Percentiles rank a stretch among this genome's conserved stretches.
Conservation (phyloP, 2,888 invertebrate genomes). For the Phyllotreta cruciferae region DNA sequence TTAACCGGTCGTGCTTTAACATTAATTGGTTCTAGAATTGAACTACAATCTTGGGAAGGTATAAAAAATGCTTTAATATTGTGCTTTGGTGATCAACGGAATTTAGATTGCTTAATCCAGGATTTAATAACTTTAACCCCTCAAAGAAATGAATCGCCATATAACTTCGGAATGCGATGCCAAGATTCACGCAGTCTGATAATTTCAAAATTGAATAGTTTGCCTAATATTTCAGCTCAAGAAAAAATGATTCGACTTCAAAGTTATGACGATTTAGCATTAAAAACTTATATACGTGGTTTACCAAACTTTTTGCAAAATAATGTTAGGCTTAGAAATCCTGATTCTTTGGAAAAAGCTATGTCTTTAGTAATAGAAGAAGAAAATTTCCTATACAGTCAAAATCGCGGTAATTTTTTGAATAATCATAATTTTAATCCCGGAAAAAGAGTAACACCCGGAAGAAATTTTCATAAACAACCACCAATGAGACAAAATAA, state of each 20-base stretch:
- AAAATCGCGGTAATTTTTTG: neutral
- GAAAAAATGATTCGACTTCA: neutral
- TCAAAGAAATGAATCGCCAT: neutral
- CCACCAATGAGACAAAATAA: no score
- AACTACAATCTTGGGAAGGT: neutral
- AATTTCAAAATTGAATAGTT: neutral
- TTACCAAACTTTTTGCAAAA: constrained; percentile 3
- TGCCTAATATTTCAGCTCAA: neutral
- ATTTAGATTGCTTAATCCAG: constrained; percentile 7
- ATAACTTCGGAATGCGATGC: constrained; percentile 7
- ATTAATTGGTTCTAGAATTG: constrained; percentile 10
- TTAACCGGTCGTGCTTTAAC: neutral
- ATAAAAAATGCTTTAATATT: constrained; percentile 1
- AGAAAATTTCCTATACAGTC: constrained; percentile 7
- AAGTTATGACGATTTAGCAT: neutral
- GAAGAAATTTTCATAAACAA: neutral
- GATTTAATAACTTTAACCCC: neutral
- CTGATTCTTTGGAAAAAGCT: constrained; percentile 14
- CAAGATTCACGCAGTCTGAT: neutral
- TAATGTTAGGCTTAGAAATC: constrained; percentile 8
- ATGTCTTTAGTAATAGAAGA: constrained; percentile 11
- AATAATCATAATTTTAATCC: neutral
- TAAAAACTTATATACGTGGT: constrained; percentile 21
- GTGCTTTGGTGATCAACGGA: constrained; percentile 9
- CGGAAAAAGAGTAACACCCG: neutral